Evolutionary conservation across 2,797 vertebrate species (phyloP), one percentile per base, ranked within the genome.

Genomic region (Carduelis carduelis): DNA sequence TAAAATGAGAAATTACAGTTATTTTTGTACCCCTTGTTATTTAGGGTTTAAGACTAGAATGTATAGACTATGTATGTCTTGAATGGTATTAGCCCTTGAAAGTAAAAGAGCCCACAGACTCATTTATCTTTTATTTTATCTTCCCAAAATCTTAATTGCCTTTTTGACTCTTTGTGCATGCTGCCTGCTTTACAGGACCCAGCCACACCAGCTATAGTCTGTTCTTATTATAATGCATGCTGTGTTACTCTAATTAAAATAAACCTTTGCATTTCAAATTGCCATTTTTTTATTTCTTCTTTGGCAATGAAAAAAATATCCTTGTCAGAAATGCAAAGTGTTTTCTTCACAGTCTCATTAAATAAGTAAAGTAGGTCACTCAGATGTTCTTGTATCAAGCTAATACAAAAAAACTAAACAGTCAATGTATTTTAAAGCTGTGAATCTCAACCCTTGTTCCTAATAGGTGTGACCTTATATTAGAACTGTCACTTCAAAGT

Each of bases 361-460:
- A 72, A 44, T 50, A 83, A 77, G 49, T 28, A 53, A 92, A 94
- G 52, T 57, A 83, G 81, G 59, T 80, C 86, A 77, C 64, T 68
- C 56, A 64, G 37, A 27, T 52, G 8, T 63, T 53, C 55, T 87
- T 77, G 28, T 56, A 32, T 16, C 15, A 50, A 63, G 35, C 27
- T 90, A 64, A 83, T 53, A 60, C 3, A 89, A 56, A 57, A 56
- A 57, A 63, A 34, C 16, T 57, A 74, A 59, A 39, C 12, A 53
- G 28, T 34, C 27, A 77, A 68, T 7, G 1, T 24, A 55, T 74
- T 87, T 93, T 53, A 74, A 82, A 85, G 53, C 34, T 68, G 19
- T 56, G 35, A 56, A 15, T 55, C 47, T 79, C 34, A 84, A 53
- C 32, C 19, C 26, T 21, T 60, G 9, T 41, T 95, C 23, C 37